Conservation (phyloP, 2,888 invertebrate species). For the Trichogramma evanescens region DNA sequence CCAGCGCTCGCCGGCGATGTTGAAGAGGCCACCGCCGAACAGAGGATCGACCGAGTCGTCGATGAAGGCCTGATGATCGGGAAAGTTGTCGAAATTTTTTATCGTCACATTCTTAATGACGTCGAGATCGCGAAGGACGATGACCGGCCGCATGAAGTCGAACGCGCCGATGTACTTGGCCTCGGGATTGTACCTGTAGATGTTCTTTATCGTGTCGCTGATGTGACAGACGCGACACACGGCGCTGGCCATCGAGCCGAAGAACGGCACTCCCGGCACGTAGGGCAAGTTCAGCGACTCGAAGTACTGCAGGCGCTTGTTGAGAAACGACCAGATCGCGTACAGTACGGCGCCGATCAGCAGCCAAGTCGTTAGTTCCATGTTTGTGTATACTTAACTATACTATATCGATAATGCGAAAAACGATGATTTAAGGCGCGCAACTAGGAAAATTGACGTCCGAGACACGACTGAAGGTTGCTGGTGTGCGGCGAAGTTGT, state of each 20-base stretch:
- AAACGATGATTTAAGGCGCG: no score
- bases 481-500: no score
- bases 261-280: background rate
- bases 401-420: no score
- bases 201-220: conserved; percentile 5
- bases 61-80: conserved; percentile 29
- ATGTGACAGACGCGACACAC: conserved; percentile 12
- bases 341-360: background rate
- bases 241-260: background rate
- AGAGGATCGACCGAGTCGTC: conserved; percentile 29
- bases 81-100: conserved; percentile 32
- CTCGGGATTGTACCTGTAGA: conserved; percentile 4
- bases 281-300: background rate
- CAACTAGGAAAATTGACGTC: no score
- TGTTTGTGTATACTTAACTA: background rate
- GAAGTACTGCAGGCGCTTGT: background rate
- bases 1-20: conserved; percentile 43
- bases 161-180: conserved; percentile 27
- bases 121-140: conserved; percentile 35
- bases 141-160: conserved; percentile 26
- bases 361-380: background rate
- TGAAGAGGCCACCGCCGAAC: conserved; percentile 30
- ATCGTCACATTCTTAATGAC: conserved; percentile 31
- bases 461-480: no score
- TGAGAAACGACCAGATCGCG: background rate